These are phyloP conservation scores for Pelochelys cantorii DNA, from an alignment of 2,797 vertebrate genomes.

Conservation along the genomic window DNA sequence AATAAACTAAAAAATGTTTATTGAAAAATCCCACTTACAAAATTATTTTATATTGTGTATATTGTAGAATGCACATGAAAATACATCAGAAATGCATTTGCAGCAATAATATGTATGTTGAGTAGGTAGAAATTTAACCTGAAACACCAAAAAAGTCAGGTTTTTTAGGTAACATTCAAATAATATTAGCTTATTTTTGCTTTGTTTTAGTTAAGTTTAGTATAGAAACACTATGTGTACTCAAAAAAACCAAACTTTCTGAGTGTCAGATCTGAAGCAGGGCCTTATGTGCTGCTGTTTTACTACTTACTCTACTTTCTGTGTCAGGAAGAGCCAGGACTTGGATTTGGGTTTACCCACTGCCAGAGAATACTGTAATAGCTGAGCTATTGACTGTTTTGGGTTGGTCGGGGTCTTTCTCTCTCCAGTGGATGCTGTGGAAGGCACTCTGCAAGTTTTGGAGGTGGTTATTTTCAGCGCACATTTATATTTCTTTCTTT, in stretches of 20 bases:
- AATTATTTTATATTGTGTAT: neutral
- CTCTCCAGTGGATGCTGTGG: neutral
- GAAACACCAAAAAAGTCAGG: neutral
- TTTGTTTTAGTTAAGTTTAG: neutral
- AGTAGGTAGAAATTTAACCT: neutral
- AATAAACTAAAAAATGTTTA: neutral
- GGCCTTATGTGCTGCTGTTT: neutral
- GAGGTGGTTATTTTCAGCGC: too few relatives aligned
- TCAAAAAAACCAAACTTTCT: neutral
- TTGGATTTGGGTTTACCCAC: neutral
- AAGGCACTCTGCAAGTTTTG: too few relatives aligned
- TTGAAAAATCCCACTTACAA: neutral
- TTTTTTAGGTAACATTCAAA: neutral
- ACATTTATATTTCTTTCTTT: too few relatives aligned
- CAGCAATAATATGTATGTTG: neutral
- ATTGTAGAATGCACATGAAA: neutral
- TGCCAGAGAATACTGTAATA: neutral
- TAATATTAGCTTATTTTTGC: neutral
- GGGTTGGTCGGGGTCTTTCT: neutral
- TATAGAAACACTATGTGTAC: neutral
- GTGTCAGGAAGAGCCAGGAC: neutral
- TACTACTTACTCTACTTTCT: neutral
- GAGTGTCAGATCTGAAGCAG: neutral
- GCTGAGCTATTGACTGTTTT: neutral
- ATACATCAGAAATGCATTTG: neutral